Evolutionary conservation across 2,888 invertebrate genomes (phyloP).

Genomic region (Acleris laterana): DNA sequence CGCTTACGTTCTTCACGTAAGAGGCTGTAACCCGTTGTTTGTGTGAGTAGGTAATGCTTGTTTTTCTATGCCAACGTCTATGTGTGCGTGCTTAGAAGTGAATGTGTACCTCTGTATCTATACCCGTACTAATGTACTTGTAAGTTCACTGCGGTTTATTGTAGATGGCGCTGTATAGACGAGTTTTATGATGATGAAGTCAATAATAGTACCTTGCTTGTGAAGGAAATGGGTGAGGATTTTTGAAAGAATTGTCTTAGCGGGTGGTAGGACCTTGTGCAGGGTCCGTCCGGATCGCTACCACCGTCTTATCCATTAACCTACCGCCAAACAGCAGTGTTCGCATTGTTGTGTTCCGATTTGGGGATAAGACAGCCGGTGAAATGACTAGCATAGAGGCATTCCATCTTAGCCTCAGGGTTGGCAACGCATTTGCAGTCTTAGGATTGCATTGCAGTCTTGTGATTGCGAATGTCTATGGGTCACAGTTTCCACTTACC

Average conservation of each 20-base stretch:
- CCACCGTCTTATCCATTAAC: no score
- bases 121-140: slow-evolving; percentile 45
- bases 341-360: no score
- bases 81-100: slow-evolving; percentile 70
- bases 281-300: no score
- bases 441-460: no score
- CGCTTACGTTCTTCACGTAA: slow-evolving; percentile 84
- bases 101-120: slow-evolving; percentile 54
- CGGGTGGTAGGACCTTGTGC: no score
- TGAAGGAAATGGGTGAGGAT: background rate
- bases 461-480: no score
- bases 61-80: slow-evolving; percentile 72
- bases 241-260: background rate
- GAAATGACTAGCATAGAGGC: no score
- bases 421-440: no score
- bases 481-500: no score
- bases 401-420: no score
- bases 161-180: slow-evolving; percentile 51
- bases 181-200: slow-evolving; percentile 5
- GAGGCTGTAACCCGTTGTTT: slow-evolving; percentile 76
- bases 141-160: slow-evolving; percentile 41
- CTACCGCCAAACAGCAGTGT: no score
- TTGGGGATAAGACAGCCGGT: no score
- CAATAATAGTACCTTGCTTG: slow-evolving; percentile 1
- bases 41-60: slow-evolving; percentile 79